phyloP scores from a whole-genome alignment of 2,888 invertebrate genomes.

The Ophion obscuratus region DNA sequence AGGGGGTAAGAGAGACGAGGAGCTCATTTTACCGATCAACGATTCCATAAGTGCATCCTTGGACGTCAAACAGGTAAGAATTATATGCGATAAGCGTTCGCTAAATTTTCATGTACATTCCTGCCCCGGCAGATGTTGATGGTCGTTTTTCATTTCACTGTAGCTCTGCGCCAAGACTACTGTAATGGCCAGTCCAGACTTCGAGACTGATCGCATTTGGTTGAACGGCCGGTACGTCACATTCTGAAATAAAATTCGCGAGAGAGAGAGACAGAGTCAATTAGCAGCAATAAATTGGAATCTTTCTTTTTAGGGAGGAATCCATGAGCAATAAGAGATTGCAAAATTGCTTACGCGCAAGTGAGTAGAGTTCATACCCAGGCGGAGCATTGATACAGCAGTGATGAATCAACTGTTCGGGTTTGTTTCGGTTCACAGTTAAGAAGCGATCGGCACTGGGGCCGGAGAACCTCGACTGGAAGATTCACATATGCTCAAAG shows the following conservation, averaged over 20 bases:
- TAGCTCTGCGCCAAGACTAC: slow-evolving; percentile 97
- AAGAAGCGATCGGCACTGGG: slow-evolving; percentile 83
- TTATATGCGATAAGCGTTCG: not conserved
- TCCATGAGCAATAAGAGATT: slow-evolving; percentile 90
- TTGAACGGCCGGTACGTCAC: slow-evolving; percentile 90
- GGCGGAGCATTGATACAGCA: not conserved
- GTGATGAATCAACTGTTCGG: not conserved
- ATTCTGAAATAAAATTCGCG: not conserved
- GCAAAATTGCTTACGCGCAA: slow-evolving; percentile 90
- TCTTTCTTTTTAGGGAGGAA: slow-evolving; percentile 87
- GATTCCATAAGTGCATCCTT: slow-evolving; percentile 98
- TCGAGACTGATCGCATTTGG: slow-evolving; percentile 93
- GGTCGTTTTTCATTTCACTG: slow-evolving; percentile 44
- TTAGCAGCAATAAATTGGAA: not conserved
- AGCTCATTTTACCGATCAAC: slow-evolving; percentile 96
- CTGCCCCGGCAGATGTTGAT: not conserved
- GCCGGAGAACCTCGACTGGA: slow-evolving; percentile 87
- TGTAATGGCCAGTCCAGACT: slow-evolving; percentile 89
- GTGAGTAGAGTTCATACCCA: slow-evolving; percentile 84
- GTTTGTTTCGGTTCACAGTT: slow-evolving; percentile 82
- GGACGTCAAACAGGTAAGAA: slow-evolving; percentile 89
- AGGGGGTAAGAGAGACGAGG: slow-evolving; percentile 98
- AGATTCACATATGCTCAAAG: slow-evolving; percentile 92
- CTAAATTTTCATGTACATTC: not conserved
- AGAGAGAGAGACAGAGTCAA: not conserved